A percentile compares a stretch with the other conserved stretches of the same genome.
Evolutionary conservation across 92 coral and sea anemone species (phyloP).

Genomic region (Siderastrea radians): DNA sequence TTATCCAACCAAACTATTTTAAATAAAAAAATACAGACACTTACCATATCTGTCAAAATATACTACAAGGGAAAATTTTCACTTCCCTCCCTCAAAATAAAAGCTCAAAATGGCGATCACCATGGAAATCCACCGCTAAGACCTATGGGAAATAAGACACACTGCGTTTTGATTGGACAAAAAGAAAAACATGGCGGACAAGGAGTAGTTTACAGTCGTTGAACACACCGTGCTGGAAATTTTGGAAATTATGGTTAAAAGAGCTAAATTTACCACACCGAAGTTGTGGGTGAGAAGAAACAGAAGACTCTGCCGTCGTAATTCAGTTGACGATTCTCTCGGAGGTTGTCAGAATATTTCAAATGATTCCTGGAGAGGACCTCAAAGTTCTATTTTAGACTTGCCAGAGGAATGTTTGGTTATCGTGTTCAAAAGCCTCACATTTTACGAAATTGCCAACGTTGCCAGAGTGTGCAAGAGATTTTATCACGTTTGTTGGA

Average conservation of each 20-base stretch:
- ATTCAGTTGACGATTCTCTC: neutral
- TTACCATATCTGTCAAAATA: constrained; percentile 47
- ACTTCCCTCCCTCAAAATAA: neutral
- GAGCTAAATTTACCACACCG: neutral
- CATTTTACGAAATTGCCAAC: constrained; percentile 50
- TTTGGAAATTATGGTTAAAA: neutral
- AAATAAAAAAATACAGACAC: neutral
- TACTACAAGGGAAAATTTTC: neutral
- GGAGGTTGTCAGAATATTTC: neutral
- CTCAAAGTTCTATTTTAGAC: constrained; percentile 35
- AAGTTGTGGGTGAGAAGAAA: constrained; percentile 15
- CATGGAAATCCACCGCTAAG: constrained; percentile 59
- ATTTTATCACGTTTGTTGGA: constrained; percentile 54
- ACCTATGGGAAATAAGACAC: neutral
- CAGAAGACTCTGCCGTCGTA: constrained; percentile 30
- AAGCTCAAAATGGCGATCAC: constrained; percentile 85
- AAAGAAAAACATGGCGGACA: constrained; percentile 41
- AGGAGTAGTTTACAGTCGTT: too few species aligned
- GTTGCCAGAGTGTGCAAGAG: constrained; percentile 60
- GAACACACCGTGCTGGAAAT: neutral
- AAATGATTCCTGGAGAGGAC: neutral
- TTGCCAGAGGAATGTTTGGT: constrained; percentile 76
- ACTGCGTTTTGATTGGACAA: constrained; percentile 25
- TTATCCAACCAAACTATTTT: neutral
- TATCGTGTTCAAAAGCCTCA: constrained; percentile 49